These are phyloP conservation scores for Julus scandinavius DNA, from an alignment of 2,888 invertebrate species.

Conservation along the genomic window DNA sequence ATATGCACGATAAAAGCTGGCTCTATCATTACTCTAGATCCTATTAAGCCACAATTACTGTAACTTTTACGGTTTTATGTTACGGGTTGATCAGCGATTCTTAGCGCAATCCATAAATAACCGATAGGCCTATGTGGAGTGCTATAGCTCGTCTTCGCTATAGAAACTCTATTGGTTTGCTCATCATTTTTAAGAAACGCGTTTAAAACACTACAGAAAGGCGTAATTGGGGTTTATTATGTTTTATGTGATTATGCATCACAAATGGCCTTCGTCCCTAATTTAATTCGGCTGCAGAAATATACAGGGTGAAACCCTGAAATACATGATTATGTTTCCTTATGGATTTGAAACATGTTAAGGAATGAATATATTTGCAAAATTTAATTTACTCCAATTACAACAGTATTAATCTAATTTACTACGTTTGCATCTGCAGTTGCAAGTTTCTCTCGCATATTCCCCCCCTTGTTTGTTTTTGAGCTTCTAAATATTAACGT, in stretches of 20 bases:
- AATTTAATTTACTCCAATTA: too few relatives aligned
- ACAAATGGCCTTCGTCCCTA: constrained; percentile 3
- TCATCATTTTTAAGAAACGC: background rate
- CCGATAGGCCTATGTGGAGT: background rate
- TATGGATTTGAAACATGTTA: too few relatives aligned
- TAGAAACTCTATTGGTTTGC: background rate
- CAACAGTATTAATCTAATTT: too few relatives aligned
- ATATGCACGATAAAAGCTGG: constrained; percentile 15
- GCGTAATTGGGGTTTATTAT: constrained; percentile 28
- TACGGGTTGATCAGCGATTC: constrained; percentile 26
- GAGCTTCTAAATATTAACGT: too few relatives aligned
- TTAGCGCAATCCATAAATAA: constrained; percentile 7
- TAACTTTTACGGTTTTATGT: constrained; percentile 21
- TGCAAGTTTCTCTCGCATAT: too few relatives aligned
- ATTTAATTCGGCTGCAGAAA: background rate
- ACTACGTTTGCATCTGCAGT: too few relatives aligned
- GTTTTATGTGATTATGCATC: constrained; percentile 29
- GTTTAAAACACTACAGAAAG: constrained; percentile 28
- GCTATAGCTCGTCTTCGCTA: background rate
- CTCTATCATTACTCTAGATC: constrained; percentile 16
- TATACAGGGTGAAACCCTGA: background rate
- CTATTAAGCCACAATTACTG: constrained; percentile 28
- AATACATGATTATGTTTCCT: too few relatives aligned
- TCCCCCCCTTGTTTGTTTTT: too few relatives aligned
- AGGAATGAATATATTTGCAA: too few relatives aligned